phyloP scores from a whole-genome alignment of 2,888 invertebrate genomes.

The Agrypnus murinus region DNA sequence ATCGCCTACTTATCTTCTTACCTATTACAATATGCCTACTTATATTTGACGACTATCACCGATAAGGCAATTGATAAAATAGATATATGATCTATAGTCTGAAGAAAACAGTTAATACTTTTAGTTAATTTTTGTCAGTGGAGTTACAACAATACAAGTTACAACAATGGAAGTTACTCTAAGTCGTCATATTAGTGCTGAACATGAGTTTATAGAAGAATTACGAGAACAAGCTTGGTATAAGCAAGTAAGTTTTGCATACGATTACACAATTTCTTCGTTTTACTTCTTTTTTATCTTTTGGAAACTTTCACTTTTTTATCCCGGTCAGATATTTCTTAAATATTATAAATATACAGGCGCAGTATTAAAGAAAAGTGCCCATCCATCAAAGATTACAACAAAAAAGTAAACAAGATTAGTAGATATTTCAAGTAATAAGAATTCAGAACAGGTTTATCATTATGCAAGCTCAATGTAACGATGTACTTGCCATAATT shows the following conservation, averaged over 20 bases:
- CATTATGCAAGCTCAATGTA: not conserved
- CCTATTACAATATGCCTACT: conserved; percentile 1
- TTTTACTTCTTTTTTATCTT: not conserved
- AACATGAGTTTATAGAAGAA: conserved; percentile 53
- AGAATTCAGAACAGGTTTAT: conserved; percentile 8
- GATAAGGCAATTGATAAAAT: conserved; percentile 11
- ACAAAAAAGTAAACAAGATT: no score
- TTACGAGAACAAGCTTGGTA: conserved; percentile 55
- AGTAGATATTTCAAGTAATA: no score
- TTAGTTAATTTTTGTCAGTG: not conserved
- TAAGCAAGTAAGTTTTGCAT: conserved; percentile 56
- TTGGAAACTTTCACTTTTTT: not conserved
- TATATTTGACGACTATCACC: not conserved
- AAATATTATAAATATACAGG: no score
- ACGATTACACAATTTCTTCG: not conserved
- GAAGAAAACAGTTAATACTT: not conserved
- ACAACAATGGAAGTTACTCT: conserved; percentile 47
- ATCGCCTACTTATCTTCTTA: no score
- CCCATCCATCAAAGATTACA: no score
- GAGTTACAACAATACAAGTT: no score
- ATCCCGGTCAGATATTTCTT: no score
- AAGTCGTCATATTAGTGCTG: conserved; percentile 44
- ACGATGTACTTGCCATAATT: not conserved
- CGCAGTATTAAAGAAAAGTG: no score
- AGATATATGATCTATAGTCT: not conserved